Percentiles rank a stretch among this genome's conserved stretches.
These are phyloP conservation scores for Delphinus delphis DNA, from an alignment of 2,113 vertebrate species.

Conservation along the genomic window DNA sequence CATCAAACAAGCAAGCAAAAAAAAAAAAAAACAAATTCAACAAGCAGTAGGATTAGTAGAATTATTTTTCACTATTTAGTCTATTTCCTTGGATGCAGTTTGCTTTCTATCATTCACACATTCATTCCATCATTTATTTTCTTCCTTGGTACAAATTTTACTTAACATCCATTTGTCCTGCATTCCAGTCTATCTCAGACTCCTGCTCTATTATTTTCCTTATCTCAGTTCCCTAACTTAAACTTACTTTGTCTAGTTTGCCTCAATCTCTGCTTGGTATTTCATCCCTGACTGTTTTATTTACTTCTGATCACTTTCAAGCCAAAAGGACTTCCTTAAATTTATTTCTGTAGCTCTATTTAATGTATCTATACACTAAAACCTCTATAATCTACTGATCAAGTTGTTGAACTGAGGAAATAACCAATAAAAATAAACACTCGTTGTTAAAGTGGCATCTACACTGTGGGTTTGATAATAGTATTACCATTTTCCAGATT, in stretches of 20 bases:
- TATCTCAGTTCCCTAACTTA: not conserved
- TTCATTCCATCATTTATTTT: not conserved
- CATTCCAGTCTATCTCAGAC: not conserved
- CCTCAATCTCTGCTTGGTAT: not conserved
- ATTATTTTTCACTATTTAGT: not conserved
- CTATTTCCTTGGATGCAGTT: not conserved
- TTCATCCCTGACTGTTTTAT: not conserved
- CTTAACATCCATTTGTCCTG: not conserved
- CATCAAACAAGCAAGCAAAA: not conserved
- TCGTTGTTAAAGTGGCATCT: not conserved
- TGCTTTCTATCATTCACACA: not conserved
- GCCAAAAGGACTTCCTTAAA: not conserved
- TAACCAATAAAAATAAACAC: not conserved
- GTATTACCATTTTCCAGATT: not conserved
- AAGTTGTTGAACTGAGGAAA: not conserved
- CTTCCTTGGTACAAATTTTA: not conserved
- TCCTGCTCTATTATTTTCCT: not conserved
- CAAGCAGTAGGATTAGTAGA: not conserved
- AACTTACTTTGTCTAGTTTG: not conserved
- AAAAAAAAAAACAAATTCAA: not conserved
- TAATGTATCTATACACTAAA: not conserved
- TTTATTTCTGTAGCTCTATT: not conserved
- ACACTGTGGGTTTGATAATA: not conserved
- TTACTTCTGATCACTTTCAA: not conserved
- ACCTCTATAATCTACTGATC: rapidly evolving